Conservation (phyloP, 2,888 invertebrate genomes). For the Acronicta aceris region DNA sequence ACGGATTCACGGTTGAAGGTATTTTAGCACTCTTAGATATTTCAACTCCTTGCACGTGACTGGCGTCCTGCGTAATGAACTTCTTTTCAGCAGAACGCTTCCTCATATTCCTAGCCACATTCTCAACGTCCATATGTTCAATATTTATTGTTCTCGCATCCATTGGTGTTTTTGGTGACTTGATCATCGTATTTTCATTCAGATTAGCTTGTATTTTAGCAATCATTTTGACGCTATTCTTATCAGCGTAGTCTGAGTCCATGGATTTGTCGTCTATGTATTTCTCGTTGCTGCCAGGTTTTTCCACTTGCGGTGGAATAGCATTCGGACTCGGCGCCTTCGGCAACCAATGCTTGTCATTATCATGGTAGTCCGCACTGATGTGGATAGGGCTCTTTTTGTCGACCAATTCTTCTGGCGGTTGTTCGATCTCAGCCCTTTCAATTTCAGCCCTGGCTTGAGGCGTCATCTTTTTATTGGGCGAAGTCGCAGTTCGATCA, state of each 20-base stretch:
- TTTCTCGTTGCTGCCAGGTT: slow-evolving; percentile 80
- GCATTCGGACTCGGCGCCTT: slow-evolving; percentile 79
- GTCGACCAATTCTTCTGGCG: slow-evolving; percentile 57
- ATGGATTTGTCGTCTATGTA: slow-evolving; percentile 84
- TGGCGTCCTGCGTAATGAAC: slow-evolving; percentile 79
- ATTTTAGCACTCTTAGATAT: slow-evolving; percentile 86
- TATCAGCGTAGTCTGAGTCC: slow-evolving; percentile 81
- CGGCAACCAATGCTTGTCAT: slow-evolving; percentile 80
- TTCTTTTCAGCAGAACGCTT: slow-evolving; percentile 81
- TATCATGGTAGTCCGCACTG: slow-evolving; percentile 70
- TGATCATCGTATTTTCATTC: slow-evolving; percentile 86
- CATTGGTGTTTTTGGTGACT: slow-evolving; percentile 86
- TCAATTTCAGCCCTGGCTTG: slow-evolving; percentile 54
- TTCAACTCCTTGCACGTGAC: slow-evolving; percentile 83
- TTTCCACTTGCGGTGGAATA: slow-evolving; percentile 81
- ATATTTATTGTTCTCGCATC: slow-evolving; percentile 81
- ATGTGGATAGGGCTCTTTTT: slow-evolving; percentile 68
- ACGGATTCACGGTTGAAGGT: slow-evolving; percentile 79
- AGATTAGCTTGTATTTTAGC: slow-evolving; percentile 86
- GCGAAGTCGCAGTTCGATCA: slow-evolving; percentile 61
- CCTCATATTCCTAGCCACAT: slow-evolving; percentile 68
- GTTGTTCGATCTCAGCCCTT: slow-evolving; percentile 56
- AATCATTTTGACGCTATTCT: slow-evolving; percentile 84
- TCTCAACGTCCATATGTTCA: slow-evolving; percentile 78
- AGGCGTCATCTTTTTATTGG: slow-evolving; percentile 59